Conservation (phyloP, 2,797 vertebrate genomes). For the Labeo calbasu region DNA sequence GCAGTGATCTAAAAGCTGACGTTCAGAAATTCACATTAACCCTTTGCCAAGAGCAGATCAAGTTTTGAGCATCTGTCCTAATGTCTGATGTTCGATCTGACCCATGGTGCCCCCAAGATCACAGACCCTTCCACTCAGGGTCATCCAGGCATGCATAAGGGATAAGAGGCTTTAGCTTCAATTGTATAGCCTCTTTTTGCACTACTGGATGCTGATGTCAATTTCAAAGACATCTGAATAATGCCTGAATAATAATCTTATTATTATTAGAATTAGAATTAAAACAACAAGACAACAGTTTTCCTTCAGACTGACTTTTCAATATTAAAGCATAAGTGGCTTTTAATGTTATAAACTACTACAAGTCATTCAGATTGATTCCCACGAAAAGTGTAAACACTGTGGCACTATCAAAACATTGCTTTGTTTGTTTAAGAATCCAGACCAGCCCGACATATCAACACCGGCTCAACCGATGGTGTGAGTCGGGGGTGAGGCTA, state of each 20-base stretch:
- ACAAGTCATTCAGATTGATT: neutral
- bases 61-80: neutral
- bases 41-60: slow-evolving; percentile 3
- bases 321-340: neutral
- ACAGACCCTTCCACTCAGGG: neutral
- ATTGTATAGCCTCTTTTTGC: neutral
- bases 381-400: neutral
- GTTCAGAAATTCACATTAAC: neutral
- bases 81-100: neutral
- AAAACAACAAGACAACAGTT: neutral
- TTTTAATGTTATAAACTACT: neutral
- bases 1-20: neutral
- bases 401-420: neutral
- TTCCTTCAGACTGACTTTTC: neutral
- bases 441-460: neutral
- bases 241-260: too few relatives aligned
- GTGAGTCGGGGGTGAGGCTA: neutral
- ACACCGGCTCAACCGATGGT: neutral
- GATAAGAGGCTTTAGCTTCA: neutral
- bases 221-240: slow-evolving; percentile 1
- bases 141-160: neutral
- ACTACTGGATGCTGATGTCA: neutral
- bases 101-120: neutral
- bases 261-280: neutral
- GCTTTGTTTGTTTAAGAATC: neutral